Percentiles rank a stretch among this genome's conserved stretches.
Conservation (phyloP, 2,797 vertebrate genomes). For the Anabacerthia variegaticeps region DNA sequence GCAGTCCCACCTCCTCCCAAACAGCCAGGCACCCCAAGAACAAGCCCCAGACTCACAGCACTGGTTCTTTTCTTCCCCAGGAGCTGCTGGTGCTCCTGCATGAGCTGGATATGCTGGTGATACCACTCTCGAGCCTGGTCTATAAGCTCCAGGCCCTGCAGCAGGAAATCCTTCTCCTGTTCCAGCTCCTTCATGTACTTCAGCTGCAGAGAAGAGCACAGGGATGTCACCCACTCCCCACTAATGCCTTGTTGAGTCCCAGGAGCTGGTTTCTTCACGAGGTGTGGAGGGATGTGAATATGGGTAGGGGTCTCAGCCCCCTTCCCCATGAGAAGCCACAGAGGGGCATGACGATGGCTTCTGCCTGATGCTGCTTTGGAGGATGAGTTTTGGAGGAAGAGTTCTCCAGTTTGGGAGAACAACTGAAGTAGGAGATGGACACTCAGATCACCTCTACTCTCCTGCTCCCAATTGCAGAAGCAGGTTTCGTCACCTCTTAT, state of each 20-base stretch:
- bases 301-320: not conserved
- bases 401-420: not conserved
- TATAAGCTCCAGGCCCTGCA: slow-evolving; percentile 91
- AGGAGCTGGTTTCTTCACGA: not conserved
- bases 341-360: not conserved
- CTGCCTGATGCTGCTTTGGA: not conserved
- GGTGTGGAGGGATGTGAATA: not conserved
- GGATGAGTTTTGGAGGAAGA: not conserved
- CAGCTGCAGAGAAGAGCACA: slow-evolving; percentile 75
- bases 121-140: slow-evolving; percentile 90
- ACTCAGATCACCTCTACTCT: not conserved
- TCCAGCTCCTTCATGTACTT: slow-evolving; percentile 94
- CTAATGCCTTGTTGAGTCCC: not conserved
- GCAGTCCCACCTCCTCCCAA: not conserved
- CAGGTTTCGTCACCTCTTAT: not conserved
- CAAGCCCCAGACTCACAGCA: slow-evolving; percentile 71
- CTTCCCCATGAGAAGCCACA: not conserved
- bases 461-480: not conserved
- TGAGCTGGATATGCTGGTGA: slow-evolving; percentile 88
- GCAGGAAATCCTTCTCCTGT: slow-evolving; percentile 90
- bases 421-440: not conserved
- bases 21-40: not conserved
- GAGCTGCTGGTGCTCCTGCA: slow-evolving; percentile 87
- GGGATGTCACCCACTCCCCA: not conserved
- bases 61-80: slow-evolving; percentile 80